Base-by-base conservation (phyloP, 53 echinoderm and acorn worm species). In the Echinometra lucunter region DNA sequence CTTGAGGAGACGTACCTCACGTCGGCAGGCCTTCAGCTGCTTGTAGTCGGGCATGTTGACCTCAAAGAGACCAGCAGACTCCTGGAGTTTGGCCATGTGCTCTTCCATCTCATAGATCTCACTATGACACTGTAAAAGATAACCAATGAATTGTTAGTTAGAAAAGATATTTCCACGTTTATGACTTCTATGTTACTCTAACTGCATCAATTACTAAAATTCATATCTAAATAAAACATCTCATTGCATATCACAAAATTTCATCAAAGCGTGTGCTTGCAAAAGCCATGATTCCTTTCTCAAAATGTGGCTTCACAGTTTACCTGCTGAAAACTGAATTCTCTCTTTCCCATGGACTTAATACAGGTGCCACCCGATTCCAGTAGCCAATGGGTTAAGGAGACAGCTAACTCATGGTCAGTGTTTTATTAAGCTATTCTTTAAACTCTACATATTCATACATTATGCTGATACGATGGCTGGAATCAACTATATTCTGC, bases 31-130 rank as follows among this genome's bases (percentile, higher is more conserved):
- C 96, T 98, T 98, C 44, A 98, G 96, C 95, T 98, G 99, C 92
- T 97, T 98, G 95, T 98, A 98, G 93, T 98, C 98, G 6, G 98
- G 97, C 47, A 98, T 94, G 96, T 96, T 97, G 58, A 98, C 99
- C 94, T 98, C 99, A 96, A 98, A 98, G 92, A 98, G 95, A 88
- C 98, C 94, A 9, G 99, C 99, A 3, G 98, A 98, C 75, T 95
- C 99, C 60, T 98, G 96, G 88, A 98, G 95, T 23, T 91, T n/a
- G 47, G 89, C 95, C 99, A 98, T 98, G 16, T 94, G 92, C 12
- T 57, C 37, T 63, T 98, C 99, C 99, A 98, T 98, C 72, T 92
- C 96, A 87, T 91, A 96, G 58, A 98, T 98, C 42, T 96, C 96
- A 37, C 91, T 91, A 89, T 98, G 97, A 70, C 96, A 97, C 97